Evolutionary conservation across 2,797 vertebrate species (phyloP).

Genomic region (Xenops minutus): DNA sequence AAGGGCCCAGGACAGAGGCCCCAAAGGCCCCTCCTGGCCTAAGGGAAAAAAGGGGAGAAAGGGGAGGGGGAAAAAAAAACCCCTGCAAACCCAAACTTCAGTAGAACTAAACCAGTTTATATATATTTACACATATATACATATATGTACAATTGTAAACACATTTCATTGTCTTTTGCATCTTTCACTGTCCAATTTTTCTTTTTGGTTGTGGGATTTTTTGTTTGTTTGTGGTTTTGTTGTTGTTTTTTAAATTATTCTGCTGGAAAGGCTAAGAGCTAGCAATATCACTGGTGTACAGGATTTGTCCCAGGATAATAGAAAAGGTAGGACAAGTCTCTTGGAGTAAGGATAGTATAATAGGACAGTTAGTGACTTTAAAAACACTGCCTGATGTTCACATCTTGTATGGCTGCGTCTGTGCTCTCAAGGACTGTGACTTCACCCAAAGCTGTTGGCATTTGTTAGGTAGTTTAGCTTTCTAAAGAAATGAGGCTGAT

Average conservation of each 20-base stretch:
- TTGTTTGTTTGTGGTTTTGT: not conserved
- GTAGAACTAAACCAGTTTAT: too few relatives aligned
- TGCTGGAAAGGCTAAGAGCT: not conserved
- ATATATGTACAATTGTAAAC: not conserved
- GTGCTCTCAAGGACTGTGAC: fast-evolving
- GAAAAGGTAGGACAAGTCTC: not conserved
- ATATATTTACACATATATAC: too few relatives aligned
- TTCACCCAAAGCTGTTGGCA: not conserved
- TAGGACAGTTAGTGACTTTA: not conserved
- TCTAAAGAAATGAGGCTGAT: not conserved
- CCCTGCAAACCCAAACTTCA: too few relatives aligned
- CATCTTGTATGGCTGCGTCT: fast-evolving
- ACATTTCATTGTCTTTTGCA: not conserved
- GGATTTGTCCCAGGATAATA: not conserved
- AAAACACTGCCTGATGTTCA: not conserved
- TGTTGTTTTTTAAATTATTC: not conserved
- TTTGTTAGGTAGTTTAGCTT: not conserved
- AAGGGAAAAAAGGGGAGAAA: too few relatives aligned
- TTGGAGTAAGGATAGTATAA: not conserved
- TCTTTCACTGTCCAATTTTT: not conserved
- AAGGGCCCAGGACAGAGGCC: too few relatives aligned
- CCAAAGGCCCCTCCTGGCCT: too few relatives aligned
- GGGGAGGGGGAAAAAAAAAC: too few relatives aligned
- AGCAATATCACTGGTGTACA: not conserved
- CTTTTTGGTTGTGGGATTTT: not conserved